These are phyloP conservation scores for Strigamia maritima DNA, from an alignment of 2,888 invertebrate genomes.

Conservation along the genomic window DNA sequence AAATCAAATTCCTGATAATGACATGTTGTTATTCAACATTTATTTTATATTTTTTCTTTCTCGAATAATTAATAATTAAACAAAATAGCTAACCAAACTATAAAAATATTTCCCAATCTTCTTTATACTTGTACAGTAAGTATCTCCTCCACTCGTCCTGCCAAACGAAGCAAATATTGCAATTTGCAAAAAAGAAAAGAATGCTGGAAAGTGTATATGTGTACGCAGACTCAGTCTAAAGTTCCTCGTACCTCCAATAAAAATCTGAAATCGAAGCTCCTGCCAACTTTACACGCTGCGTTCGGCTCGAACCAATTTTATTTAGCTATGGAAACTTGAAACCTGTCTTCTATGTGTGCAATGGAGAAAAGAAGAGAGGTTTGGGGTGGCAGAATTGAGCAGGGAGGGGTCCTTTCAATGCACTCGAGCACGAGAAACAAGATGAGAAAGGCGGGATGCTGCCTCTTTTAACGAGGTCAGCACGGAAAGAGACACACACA, in stretches of 20 bases:
- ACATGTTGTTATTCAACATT: neutral
- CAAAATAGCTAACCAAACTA: neutral
- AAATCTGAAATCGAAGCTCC: constrained; percentile 25
- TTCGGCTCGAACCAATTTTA: constrained; percentile 22
- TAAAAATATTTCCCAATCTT: neutral
- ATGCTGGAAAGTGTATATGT: neutral
- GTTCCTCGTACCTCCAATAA: constrained; percentile 1
- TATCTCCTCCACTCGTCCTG: neutral
- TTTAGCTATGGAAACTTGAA: constrained; percentile 12
- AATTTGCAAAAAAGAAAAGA: neutral
- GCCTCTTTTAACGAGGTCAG: constrained; percentile 12
- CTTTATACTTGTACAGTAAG: neutral
- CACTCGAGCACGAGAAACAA: constrained; percentile 17
- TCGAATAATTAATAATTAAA: neutral
- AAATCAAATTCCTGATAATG: too few relatives aligned
- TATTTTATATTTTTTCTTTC: neutral
- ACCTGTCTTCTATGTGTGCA: neutral
- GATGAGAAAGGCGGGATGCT: neutral
- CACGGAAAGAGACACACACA: neutral
- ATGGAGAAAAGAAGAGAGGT: neutral
- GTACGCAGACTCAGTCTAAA: neutral
- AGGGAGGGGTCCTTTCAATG: neutral
- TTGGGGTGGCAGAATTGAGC: neutral
- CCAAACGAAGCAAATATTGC: constrained; percentile 3
- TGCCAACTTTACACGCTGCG: constrained; percentile 11